Evolutionary conservation across 2,888 invertebrate genomes (phyloP), one percentile per base, ranked within the genome.

Genomic region (Bedellia somnulentella): DNA sequence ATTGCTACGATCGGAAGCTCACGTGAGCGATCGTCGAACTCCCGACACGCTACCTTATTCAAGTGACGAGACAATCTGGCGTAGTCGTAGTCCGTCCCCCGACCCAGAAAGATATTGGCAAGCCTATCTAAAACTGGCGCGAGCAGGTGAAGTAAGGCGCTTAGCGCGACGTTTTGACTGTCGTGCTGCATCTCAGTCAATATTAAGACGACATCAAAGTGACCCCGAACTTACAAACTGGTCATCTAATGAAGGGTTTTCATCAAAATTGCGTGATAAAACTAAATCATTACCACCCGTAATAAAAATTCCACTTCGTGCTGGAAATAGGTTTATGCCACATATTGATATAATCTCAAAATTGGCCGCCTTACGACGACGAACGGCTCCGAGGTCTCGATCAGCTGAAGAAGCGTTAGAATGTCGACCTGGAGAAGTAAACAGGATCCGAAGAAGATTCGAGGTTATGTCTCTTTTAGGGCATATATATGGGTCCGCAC

Each of bases 261-360:
- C 81, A 43, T 77, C 75, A 25, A 68, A 59, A 43, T 70, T 68
- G 66, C 5, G 18, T 18, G 5, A 9, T 18, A 47, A 60, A 23
- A 76, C 78, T 43, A 62, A 44, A 46, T 39, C 73, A n/a, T 57
- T 71, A 34, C 81, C 86, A 1, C 87, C 88, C 0, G 82, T 87
- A 29, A 82, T 81, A 5, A 71, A 80, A 22, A 63, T 80, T 18
- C 82, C 83, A 1, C 62, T 87, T 17, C 76, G 82, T 18, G 70
- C 81, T 1, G 82, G 82, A 32, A 86, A 89, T 49, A 80, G 89
- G 9, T 83, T 83, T 38, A 91, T 92, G 90, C 91, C 92, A 1
- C 90, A 88, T 47, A 91, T 92, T 40, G 90, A 92, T 45, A 84
- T 92, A n/a, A 93, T 92, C 44, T 91, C 91, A 43, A 91, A 92